These are phyloP conservation scores for Dasysyrphus albostriatus DNA, from an alignment of 2,888 invertebrate genomes.

Conservation along the genomic window DNA sequence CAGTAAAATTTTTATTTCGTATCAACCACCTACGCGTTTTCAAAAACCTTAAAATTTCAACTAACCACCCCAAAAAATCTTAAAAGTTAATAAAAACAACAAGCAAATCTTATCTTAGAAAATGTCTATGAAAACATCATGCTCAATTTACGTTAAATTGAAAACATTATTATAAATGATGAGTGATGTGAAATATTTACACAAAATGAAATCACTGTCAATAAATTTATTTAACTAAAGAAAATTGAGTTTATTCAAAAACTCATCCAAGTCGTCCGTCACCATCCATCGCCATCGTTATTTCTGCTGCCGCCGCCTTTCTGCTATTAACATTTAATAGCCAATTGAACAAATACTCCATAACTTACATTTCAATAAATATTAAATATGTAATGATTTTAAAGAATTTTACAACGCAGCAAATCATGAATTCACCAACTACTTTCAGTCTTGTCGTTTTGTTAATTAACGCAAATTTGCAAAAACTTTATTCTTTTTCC, in stretches of 20 bases:
- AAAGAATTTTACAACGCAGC: slow-evolving; percentile 6
- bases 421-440: neutral
- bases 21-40: too few relatives aligned
- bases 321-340: neutral
- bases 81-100: too few relatives aligned
- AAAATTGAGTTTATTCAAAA: neutral
- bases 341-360: neutral
- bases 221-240: neutral
- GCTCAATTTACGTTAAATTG: neutral
- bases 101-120: too few relatives aligned
- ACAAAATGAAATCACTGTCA: neutral
- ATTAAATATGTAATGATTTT: neutral
- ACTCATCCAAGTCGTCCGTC: neutral
- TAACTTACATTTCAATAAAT: slow-evolving; percentile 7
- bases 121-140: neutral
- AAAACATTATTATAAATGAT: neutral
- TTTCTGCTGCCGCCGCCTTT: neutral
- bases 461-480: slow-evolving; percentile 26
- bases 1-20: too few relatives aligned
- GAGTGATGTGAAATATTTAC: neutral
- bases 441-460: neutral
- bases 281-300: neutral
- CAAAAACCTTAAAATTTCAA: too few relatives aligned
- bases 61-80: too few relatives aligned
- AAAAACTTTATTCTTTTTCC: neutral